A percentile compares a stretch with the other conserved stretches of the same genome.
These are phyloP conservation scores for Regulus satrapa DNA, from an alignment of 2,113 vertebrate genomes.

Conservation along the genomic window DNA sequence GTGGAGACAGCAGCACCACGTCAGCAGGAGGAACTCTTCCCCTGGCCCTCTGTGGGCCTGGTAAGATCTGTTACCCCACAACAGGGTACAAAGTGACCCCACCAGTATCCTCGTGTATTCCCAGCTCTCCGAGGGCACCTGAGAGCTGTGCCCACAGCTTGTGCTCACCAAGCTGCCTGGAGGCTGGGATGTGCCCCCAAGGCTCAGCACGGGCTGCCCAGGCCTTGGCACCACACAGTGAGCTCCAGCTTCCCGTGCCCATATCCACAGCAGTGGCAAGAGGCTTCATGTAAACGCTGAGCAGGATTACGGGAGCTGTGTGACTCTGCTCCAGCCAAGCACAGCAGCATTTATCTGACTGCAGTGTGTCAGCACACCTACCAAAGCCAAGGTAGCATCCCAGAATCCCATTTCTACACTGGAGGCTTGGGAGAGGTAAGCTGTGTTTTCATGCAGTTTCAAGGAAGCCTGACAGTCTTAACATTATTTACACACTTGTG, in stretches of 20 bases:
- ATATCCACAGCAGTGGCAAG: neutral
- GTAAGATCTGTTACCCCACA: neutral
- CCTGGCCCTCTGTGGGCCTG: neutral
- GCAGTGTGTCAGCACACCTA: neutral
- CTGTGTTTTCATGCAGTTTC: neutral
- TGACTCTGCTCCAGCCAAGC: neutral
- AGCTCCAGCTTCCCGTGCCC: neutral
- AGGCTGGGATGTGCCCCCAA: accelerated
- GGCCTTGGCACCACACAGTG: accelerated
- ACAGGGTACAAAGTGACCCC: neutral
- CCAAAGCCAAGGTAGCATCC: neutral
- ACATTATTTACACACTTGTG: neutral
- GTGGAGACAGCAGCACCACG: neutral
- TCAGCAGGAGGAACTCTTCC: neutral
- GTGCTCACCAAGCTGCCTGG: neutral
- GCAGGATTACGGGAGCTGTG: neutral
- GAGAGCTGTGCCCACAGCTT: neutral
- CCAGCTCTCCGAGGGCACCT: neutral
- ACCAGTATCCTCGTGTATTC: neutral
- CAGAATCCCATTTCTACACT: neutral
- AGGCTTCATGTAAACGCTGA: neutral
- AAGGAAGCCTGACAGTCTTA: neutral
- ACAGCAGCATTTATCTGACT: neutral
- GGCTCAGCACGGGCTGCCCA: neutral
- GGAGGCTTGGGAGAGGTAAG: neutral